Evolutionary conservation across 1,140 invertebrate genomes (phyloP).

Genomic region (Heliothis virescens): DNA sequence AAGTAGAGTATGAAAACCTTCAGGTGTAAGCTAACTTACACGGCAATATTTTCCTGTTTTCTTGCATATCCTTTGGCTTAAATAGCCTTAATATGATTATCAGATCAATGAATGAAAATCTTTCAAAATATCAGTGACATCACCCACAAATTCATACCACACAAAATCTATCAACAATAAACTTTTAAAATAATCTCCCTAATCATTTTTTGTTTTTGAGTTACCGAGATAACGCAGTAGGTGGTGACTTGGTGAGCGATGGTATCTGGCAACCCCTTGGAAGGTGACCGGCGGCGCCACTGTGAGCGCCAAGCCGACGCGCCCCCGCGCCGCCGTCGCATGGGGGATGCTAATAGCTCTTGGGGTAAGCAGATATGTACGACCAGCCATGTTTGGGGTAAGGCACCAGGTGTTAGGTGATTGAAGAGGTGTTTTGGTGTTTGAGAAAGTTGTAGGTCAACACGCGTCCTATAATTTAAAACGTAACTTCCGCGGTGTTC

Average conservation of each 20-base stretch:
- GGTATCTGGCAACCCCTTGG: constrained; percentile 22
- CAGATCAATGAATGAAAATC: no score
- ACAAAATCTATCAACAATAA: background rate
- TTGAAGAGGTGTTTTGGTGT: background rate
- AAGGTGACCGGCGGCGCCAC: constrained; percentile 21
- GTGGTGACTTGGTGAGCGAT: constrained; percentile 14
- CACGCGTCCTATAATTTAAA: no score
- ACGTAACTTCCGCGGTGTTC: no score
- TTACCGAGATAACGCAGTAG: background rate
- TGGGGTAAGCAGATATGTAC: background rate
- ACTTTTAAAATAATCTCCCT: background rate
- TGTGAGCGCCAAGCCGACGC: constrained; percentile 36
- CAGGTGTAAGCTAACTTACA: no score
- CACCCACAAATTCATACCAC: no score
- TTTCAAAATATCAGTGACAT: no score
- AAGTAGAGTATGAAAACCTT: no score
- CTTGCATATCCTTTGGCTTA: no score
- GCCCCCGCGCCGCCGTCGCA: constrained; percentile 23
- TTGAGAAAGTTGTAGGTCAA: background rate
- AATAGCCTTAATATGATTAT: no score
- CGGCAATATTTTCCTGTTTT: no score
- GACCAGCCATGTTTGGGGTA: background rate
- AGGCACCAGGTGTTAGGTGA: background rate
- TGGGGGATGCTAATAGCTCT: background rate
- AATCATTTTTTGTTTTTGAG: constrained; percentile 4